phyloP scores from a whole-genome alignment of 1,140 invertebrate genomes.

The Micrasema minimum region DNA sequence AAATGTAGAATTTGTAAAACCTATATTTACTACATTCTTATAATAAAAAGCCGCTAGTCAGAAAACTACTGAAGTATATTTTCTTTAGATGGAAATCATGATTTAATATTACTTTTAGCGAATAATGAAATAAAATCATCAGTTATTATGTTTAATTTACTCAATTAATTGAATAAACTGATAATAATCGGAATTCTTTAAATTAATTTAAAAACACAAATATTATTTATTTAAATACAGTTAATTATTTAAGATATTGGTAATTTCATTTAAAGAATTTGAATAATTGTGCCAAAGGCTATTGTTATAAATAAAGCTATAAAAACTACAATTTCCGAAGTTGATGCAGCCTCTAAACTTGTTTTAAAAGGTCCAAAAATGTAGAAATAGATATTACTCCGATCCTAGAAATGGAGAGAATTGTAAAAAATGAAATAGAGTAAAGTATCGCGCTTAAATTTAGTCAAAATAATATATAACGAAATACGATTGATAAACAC shows the following conservation, averaged over 20 bases:
- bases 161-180: not conserved
- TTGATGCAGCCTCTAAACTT: not conserved
- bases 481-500: not conserved
- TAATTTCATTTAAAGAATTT: not conserved
- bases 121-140: not conserved
- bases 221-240: constrained; percentile 1
- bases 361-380: not conserved
- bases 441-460: constrained; percentile 5
- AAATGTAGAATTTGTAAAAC: not conserved
- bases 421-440: not conserved
- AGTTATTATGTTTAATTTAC: not conserved
- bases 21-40: not conserved
- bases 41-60: not conserved
- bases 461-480: not conserved
- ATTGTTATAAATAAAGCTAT: not conserved
- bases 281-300: not conserved
- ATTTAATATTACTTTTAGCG: not conserved
- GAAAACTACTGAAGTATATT: not conserved
- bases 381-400: not conserved
- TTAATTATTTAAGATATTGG: not conserved
- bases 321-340: not conserved
- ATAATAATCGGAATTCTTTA: not conserved
- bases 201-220: not conserved
- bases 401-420: not conserved
- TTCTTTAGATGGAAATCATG: not conserved